A percentile compares a stretch with the other conserved stretches of the same genome.
Conservation (phyloP, 2,888 invertebrate genomes). For the Zele albiditarsus region DNA sequence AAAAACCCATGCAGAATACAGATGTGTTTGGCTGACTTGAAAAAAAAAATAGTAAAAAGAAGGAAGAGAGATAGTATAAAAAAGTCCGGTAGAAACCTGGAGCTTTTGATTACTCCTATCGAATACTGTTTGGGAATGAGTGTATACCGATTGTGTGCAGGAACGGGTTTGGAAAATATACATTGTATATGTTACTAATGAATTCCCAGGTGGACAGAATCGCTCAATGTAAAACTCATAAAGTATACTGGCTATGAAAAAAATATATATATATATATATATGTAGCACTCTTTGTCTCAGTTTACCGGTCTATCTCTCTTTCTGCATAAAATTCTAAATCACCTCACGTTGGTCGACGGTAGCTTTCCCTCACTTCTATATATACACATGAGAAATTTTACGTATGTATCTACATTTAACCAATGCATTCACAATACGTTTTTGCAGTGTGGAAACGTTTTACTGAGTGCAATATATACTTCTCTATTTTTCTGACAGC, state of each 20-base stretch:
- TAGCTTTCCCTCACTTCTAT: neutral
- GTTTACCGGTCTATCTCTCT: neutral
- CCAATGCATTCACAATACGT: neutral
- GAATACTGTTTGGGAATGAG: neutral
- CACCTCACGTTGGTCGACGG: neutral
- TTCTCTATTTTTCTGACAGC: neutral
- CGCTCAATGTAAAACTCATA: neutral
- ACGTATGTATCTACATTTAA: neutral
- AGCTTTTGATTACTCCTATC: slow-evolving; percentile 17
- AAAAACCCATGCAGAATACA: slow-evolving; percentile 7
- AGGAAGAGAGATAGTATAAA: slow-evolving; percentile 1
- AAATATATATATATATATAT: slow-evolving; percentile 5
- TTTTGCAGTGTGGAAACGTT: neutral
- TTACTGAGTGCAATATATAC: neutral
- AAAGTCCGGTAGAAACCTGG: neutral
- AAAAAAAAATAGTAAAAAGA: slow-evolving; percentile 4
- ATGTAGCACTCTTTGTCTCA: slow-evolving; percentile 4
- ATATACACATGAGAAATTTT: neutral
- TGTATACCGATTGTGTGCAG: neutral
- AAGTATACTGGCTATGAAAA: slow-evolving; percentile 1
- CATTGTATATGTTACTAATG: slow-evolving; percentile 8
- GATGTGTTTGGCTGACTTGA: slow-evolving; percentile 10
- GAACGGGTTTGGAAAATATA: neutral
- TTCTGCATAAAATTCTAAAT: neutral
- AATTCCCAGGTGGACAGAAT: slow-evolving; percentile 13